A percentile compares a stretch with the other conserved stretches of the same genome.
Evolutionary conservation across 2,888 invertebrate genomes (phyloP).

Genomic region (Idaea biselata): DNA sequence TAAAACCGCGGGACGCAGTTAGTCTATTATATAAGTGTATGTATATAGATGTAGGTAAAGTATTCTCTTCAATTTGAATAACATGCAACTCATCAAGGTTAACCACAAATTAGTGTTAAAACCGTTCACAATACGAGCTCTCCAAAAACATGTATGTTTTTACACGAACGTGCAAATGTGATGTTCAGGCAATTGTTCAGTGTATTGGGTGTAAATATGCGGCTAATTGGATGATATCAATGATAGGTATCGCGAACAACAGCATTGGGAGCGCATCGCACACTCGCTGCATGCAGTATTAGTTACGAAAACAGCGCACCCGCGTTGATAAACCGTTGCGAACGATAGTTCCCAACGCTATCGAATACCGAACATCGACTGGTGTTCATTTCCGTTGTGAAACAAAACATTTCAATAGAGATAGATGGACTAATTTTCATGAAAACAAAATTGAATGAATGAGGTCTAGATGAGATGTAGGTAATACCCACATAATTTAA

Average conservation of each 20-base stretch:
- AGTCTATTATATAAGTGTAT: no score
- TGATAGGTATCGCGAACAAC: slow-evolving; percentile 1
- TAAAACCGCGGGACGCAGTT: no score
- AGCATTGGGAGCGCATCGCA: neutral
- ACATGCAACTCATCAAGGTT: neutral
- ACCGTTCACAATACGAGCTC: neutral
- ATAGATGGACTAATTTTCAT: neutral
- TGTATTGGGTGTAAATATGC: slow-evolving; percentile 15
- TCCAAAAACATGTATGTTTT: neutral
- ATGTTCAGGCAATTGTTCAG: slow-evolving; percentile 14
- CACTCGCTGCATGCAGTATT: slow-evolving; percentile 2
- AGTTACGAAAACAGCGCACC: neutral
- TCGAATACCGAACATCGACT: neutral
- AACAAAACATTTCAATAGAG: neutral
- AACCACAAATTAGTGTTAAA: neutral
- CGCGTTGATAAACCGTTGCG: slow-evolving; percentile 24
- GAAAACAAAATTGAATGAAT: slow-evolving; percentile 14
- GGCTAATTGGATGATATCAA: slow-evolving; percentile 16
- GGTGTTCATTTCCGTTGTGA: neutral
- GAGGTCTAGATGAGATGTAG: slow-evolving; percentile 40
- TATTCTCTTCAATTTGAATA: neutral
- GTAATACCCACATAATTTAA: slow-evolving; percentile 34
- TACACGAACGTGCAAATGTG: slow-evolving; percentile 9
- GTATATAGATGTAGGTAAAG: neutral
- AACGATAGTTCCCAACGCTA: slow-evolving; percentile 9